Evolutionary conservation across 2,797 vertebrate species (phyloP).

Genomic region (Pantherophis alleghaniensis): DNA sequence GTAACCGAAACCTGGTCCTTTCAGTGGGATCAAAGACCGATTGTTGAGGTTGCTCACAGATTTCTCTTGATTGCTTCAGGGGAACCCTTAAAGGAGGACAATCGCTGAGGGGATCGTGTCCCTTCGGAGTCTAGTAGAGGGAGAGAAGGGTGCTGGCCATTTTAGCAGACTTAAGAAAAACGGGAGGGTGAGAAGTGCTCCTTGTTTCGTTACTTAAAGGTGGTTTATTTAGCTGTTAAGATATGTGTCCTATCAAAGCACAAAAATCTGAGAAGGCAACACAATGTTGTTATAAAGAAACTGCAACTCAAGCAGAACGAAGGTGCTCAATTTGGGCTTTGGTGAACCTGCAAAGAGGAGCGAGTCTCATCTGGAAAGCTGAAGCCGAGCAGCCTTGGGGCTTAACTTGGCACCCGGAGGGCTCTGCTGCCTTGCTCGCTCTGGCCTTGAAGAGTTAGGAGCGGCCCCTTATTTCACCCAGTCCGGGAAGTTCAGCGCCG

Average conservation of each 20-base stretch:
- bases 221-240: not conserved
- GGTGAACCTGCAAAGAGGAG: not conserved
- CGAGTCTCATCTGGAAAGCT: not conserved
- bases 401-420: not conserved
- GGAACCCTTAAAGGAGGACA: not conserved
- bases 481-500: not conserved
- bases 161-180: not conserved
- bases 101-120: not conserved
- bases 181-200: not conserved
- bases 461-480: not conserved
- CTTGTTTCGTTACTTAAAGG: not conserved
- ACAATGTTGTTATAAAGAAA: not conserved
- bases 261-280: not conserved
- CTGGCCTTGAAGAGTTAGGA: no score
- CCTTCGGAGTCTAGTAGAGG: not conserved
- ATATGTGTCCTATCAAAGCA: not conserved
- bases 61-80: not conserved
- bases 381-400: no score
- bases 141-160: not conserved
- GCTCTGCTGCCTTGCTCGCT: no score
- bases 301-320: not conserved
- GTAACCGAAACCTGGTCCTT: not conserved
- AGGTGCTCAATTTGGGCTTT: not conserved
- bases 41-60: not conserved
- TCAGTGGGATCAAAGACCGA: not conserved